Conservation (phyloP, 2,113 vertebrate species). For the Benitochromis conjunctus region DNA sequence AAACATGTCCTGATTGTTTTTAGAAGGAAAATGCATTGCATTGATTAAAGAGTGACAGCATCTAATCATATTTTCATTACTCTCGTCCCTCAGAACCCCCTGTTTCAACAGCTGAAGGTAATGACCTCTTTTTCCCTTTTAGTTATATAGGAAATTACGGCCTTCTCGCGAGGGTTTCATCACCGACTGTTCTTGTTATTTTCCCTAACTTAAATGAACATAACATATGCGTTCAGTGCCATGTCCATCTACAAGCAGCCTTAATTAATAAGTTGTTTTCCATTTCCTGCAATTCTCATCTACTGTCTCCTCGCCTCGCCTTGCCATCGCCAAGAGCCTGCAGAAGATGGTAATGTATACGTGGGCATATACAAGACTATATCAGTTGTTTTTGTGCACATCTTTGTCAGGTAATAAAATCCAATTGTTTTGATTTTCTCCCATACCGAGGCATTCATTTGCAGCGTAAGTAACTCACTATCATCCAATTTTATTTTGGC, state of each 20-base stretch:
- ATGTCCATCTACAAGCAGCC: not conserved
- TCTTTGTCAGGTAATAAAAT: not conserved
- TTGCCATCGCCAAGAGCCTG: not conserved
- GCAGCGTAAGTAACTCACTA: not conserved
- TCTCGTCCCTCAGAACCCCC: not conserved
- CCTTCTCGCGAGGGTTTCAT: not conserved
- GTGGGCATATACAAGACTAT: not conserved
- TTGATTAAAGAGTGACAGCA: not conserved
- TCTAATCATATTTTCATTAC: not conserved
- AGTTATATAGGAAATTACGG: not conserved
- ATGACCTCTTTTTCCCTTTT: not conserved
- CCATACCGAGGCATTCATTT: not conserved
- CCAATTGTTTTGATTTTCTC: not conserved
- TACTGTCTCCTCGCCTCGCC: not conserved
- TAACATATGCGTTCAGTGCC: not conserved
- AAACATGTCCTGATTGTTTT: not conserved
- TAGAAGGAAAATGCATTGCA: not conserved
- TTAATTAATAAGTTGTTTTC: not conserved
- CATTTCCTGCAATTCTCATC: not conserved
- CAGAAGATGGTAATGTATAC: slow-evolving; percentile 8
- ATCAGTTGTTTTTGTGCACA: not conserved
- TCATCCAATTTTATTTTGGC: not conserved
- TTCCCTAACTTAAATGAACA: not conserved
- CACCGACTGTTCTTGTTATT: not conserved
- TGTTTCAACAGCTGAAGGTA: slow-evolving; percentile 9